Base-by-base conservation (phyloP, 2,797 vertebrate genomes). In the Poeciliopsis paucimaculata region DNA sequence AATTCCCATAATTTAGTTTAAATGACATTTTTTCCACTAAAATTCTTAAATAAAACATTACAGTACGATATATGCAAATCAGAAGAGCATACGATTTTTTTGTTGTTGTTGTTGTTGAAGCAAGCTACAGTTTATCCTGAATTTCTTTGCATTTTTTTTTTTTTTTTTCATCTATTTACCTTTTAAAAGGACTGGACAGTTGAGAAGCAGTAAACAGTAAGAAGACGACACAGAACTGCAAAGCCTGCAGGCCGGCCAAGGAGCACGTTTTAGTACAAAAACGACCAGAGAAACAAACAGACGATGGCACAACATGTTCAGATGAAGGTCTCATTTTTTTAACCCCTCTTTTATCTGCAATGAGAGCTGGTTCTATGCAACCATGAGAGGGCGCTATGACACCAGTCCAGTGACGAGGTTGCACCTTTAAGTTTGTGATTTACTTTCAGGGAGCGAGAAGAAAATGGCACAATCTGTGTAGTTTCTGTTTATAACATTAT, bases 1-100 rank as follows among this genome's bases (percentile, higher is more conserved):
- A 95, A 96, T 96, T 96, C 95, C 95, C 96, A 96, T 96, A 95
- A 96, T 96, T 96, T 95, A 92, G 93, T 95, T 95, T 93, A 94
- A 96, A 96, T 94, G 94, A 96, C 95, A 94, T 93, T 92, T 94
- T 88, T 90, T 91, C 77, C 74, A 94, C 94, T 93, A 94, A 94
- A 76, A 93, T 91, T 90, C 89, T 93, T 93, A 95, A 95, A 95
- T 93, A 93, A 95, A 95, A 94, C 90, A 94, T 92, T 94, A 96
- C 95, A 95, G 94, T 95, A 96, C 94, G 79, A 95, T 94, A 95
- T 92, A 95, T 93, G 95, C 94, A 96, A 95, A 96, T 95, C 94
- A 96, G 89, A 92, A 92, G 87, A 93, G 90, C 87, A 90, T 92
- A 88, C 92, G 93, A 87, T 88, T 94, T 88, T 71, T 10, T 36